Evolutionary conservation across 2,888 invertebrate species (phyloP).

Genomic region (Lamproptera curius): DNA sequence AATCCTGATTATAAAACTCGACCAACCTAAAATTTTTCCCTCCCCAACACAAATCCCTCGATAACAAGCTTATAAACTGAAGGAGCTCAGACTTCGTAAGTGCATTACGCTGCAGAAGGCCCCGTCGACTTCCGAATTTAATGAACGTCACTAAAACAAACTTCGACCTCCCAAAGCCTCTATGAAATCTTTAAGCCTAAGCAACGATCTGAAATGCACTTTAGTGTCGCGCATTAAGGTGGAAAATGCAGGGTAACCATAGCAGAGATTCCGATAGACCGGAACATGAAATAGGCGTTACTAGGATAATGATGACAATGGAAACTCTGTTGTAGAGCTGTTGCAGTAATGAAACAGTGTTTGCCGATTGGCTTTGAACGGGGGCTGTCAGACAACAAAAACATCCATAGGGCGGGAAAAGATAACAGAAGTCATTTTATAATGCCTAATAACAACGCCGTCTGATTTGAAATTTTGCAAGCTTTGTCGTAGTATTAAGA

Average conservation of each 20-base stretch:
- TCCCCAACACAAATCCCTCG: background rate
- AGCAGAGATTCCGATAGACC: constrained; percentile 9
- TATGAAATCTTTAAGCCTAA: background rate
- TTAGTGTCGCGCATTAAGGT: background rate
- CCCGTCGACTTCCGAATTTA: constrained; percentile 12
- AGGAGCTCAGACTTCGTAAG: constrained; percentile 5
- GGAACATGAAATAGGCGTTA: constrained; percentile 19
- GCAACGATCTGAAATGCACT: background rate
- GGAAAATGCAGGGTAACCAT: background rate
- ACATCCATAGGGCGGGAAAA: too few species aligned
- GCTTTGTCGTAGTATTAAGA: too few species aligned
- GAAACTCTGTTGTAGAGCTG: constrained; percentile 16
- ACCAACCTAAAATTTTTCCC: background rate
- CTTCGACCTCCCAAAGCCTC: constrained; percentile 3
- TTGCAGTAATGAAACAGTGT: constrained; percentile 15
- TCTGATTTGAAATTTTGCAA: too few species aligned
- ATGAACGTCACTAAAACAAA: constrained; percentile 16
- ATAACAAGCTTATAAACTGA: background rate
- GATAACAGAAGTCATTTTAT: too few species aligned
- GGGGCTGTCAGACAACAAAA: background rate
- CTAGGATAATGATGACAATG: constrained; percentile 19
- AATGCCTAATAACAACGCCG: too few species aligned
- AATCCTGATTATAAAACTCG: background rate
- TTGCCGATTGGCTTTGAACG: constrained; percentile 1
- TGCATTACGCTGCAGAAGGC: constrained; percentile 2